Percentiles rank a stretch among this genome's conserved stretches.
phyloP scores from a whole-genome alignment of 1,140 invertebrate species.

The Zaprionus camerounensis region DNA sequence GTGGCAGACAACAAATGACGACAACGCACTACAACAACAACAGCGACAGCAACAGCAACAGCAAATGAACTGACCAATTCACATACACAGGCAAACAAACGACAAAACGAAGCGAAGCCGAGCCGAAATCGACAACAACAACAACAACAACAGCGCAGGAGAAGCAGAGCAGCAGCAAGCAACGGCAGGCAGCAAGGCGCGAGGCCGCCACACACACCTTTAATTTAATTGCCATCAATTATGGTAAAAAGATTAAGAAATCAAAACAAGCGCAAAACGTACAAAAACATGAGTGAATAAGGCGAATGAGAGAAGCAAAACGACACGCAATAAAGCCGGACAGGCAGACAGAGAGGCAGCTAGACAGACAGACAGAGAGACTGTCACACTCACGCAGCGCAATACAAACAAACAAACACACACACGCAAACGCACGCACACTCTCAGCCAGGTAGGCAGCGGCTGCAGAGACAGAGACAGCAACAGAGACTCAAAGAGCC shows the following conservation, averaged over 20 bases:
- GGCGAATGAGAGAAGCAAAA: slow-evolving; percentile 68
- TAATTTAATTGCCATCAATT: slow-evolving; percentile 82
- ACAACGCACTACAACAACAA: neutral
- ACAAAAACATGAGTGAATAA: slow-evolving; percentile 71
- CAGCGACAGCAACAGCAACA: neutral
- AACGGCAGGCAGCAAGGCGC: slow-evolving; percentile 37
- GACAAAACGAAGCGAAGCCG: slow-evolving; percentile 43
- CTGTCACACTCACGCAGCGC: slow-evolving; percentile 20
- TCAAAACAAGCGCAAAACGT: slow-evolving; percentile 77
- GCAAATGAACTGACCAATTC: slow-evolving; percentile 30
- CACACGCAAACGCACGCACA: slow-evolving; percentile 20
- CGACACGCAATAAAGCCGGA: slow-evolving; percentile 45
- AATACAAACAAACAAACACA: slow-evolving; percentile 8
- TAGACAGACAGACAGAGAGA: slow-evolving; percentile 22
- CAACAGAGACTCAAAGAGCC: slow-evolving; percentile 35
- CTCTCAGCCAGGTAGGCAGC: slow-evolving; percentile 32
- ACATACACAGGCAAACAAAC: slow-evolving; percentile 30
- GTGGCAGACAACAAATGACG: slow-evolving; percentile 35
- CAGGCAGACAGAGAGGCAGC: slow-evolving; percentile 8
- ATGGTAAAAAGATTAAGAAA: slow-evolving; percentile 83
- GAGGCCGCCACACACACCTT: slow-evolving; percentile 77
- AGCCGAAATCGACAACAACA: slow-evolving; percentile 32
- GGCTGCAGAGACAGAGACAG: slow-evolving; percentile 9
- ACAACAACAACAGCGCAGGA: slow-evolving; percentile 20
- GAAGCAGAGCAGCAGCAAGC: slow-evolving; percentile 6